phyloP scores from a whole-genome alignment of 1,140 invertebrate genomes.

The Leptonema lineaticorne region DNA sequence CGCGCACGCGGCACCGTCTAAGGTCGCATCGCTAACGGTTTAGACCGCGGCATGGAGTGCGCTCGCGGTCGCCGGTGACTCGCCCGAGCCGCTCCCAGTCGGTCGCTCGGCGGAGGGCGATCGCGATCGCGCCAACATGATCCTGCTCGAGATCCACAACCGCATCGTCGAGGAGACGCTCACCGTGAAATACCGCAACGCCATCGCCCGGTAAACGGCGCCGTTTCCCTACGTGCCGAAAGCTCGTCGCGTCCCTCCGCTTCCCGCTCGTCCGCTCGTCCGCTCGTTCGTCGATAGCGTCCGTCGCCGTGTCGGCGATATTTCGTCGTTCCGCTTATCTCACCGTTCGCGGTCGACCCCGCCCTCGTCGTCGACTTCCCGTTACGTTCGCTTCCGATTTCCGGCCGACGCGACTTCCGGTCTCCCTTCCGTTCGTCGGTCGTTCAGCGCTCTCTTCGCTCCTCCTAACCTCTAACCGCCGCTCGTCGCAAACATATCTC shows the following conservation, averaged over 20 bases:
- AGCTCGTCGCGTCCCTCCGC: slow-evolving; percentile 43
- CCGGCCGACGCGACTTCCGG: no score
- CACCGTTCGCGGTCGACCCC: no score
- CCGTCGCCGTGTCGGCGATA: no score
- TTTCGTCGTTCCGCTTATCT: no score
- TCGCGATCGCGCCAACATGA: slow-evolving; percentile 60
- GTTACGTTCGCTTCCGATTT: no score
- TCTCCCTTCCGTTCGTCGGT: background rate
- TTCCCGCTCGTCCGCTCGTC: slow-evolving; percentile 49
- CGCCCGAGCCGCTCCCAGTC: background rate
- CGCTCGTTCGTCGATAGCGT: no score
- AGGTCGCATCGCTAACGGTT: background rate
- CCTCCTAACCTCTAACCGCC: background rate
- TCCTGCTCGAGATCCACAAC: slow-evolving; percentile 98
- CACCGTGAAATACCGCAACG: slow-evolving; percentile 93
- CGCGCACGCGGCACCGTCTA: background rate
- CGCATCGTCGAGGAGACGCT: slow-evolving; percentile 96
- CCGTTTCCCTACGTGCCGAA: background rate
- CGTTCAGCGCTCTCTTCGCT: background rate
- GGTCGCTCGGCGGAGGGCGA: background rate
- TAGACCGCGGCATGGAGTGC: background rate
- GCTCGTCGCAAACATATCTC: background rate
- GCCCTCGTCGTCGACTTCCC: no score
- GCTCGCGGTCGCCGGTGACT: background rate
- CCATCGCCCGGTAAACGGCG: slow-evolving; percentile 83